Conservation (phyloP, 1,140 invertebrate genomes). For the Brachionus rotundiformis region DNA sequence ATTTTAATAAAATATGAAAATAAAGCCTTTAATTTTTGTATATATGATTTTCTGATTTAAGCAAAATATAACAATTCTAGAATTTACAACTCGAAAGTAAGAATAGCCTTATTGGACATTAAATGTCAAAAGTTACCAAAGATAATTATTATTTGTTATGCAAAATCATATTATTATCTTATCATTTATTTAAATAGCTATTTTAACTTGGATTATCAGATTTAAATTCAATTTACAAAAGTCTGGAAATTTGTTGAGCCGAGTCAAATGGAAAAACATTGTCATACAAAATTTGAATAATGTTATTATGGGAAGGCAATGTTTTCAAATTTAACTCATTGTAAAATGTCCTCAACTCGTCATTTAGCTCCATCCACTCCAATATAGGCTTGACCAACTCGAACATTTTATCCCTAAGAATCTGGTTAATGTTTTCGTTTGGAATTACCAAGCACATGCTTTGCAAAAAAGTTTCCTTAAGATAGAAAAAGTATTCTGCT, state of each 20-base stretch:
- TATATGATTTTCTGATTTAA: too few species aligned
- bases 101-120: too few species aligned
- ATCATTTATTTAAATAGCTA: too few species aligned
- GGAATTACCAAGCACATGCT: conserved; percentile 23
- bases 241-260: background rate
- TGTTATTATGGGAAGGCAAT: background rate
- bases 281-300: background rate
- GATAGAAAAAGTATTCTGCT: background rate
- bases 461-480: background rate
- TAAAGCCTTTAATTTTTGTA: too few species aligned
- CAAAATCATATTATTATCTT: too few species aligned
- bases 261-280: conserved; percentile 10
- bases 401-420: background rate
- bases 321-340: conserved; percentile 9
- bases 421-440: background rate
- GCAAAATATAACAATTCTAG: too few species aligned
- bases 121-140: too few species aligned
- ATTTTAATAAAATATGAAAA: too few species aligned
- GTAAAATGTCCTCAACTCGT: background rate
- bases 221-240: background rate
- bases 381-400: background rate
- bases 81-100: too few species aligned
- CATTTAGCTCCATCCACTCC: background rate
- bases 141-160: too few species aligned
- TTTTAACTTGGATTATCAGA: too few species aligned